Evolutionary conservation across 37 sponge, comb jelly and placozoan species (phyloP), one percentile per base, ranked within the genome.

Genomic region (Bolinopsis microptera): DNA sequence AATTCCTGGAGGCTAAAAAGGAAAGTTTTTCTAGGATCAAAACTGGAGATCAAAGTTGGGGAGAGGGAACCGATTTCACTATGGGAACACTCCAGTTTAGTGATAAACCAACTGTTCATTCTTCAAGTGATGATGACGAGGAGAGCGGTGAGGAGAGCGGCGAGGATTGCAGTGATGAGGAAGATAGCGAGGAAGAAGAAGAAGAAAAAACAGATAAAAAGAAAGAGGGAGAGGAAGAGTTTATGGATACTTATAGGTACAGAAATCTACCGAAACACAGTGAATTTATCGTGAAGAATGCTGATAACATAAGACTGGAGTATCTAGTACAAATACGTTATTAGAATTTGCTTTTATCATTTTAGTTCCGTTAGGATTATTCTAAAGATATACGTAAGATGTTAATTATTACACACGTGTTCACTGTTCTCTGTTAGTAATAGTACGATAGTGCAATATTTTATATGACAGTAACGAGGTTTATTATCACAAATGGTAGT

Each of bases 261-360:
- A 72, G 74, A 28, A 28, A 72, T 72, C 26, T 72, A 8, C 74
- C 74, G 3, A 21, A 24, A 23, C 25, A 82, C 31, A 82, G 23
- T 82, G 83, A 82, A 36, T 82, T 34, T 82, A 23, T 82, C 13
- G 23, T 82, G 5, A 82, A 35, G 31, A 31, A 82, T 23, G 38
- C 38, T 18, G 38, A 32, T 35, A 82, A 82, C 31, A 82, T 82
- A 9, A 32, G 83, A 82, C 83, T 82, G 83, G 83, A 82, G 31
- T 82, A 82, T 35, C 38, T 82, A 8, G 23, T 82, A 31, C 83
- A 82, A 23, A 35, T 82, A n/a, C n/a, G n/a, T n/a, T n/a, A n/a
- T n/a, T n/a, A n/a, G n/a, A n/a, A n/a, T n/a, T n/a, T n/a, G n/a
- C n/a, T n/a, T n/a, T n/a, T n/a, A n/a, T n/a, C n/a, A n/a, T n/a